phyloP scores from a whole-genome alignment of 2,797 vertebrate species.

The Coendou prehensilis region DNA sequence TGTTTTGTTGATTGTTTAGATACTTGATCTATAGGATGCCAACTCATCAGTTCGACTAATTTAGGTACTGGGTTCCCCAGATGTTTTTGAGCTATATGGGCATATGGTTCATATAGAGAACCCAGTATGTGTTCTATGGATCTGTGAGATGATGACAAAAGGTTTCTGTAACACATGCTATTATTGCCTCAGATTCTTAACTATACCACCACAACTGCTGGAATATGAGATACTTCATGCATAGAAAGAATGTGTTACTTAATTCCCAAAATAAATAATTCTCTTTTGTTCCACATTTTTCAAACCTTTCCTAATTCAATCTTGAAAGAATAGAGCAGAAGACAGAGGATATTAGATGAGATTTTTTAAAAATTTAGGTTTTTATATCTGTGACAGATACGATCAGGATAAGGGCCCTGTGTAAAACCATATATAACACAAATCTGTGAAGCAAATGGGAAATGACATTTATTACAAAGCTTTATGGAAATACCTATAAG shows the following conservation, averaged over 20 bases:
- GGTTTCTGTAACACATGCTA: neutral
- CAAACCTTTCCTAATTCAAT: neutral
- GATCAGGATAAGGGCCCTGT: neutral
- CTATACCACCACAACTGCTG: neutral
- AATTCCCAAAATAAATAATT: neutral
- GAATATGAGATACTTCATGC: neutral
- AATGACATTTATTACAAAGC: neutral
- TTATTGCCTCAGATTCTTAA: neutral
- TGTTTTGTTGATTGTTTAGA: slow-evolving; percentile 68
- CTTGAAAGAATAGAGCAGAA: neutral
- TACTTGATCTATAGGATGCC: slow-evolving; percentile 62
- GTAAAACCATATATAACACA: neutral
- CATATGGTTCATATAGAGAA: neutral
- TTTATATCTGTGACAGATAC: neutral
- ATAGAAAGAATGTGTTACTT: neutral
- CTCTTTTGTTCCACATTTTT: neutral
- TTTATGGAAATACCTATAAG: neutral
- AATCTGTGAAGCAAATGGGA: neutral
- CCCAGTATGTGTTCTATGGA: no score
- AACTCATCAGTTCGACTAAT: slow-evolving; percentile 62
- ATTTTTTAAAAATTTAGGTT: neutral
- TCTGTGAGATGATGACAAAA: neutral
- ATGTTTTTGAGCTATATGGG: neutral
- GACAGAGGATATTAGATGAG: neutral
- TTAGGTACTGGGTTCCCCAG: neutral